Evolutionary conservation across 2,113 vertebrate genomes (phyloP).

Genomic region (Furnarius figulus): DNA sequence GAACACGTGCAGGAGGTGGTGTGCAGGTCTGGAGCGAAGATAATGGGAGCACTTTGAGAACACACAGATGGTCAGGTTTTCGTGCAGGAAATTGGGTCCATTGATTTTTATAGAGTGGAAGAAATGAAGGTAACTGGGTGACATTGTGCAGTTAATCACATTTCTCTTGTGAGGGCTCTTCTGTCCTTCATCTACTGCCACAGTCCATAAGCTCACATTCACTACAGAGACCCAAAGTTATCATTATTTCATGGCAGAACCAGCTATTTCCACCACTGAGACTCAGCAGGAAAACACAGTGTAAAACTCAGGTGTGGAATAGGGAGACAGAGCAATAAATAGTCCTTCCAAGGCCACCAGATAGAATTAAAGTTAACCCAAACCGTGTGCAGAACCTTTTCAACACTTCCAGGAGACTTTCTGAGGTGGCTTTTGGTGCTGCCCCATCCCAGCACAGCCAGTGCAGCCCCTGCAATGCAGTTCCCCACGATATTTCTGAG

Average conservation of each 20-base stretch:
- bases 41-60: not conserved
- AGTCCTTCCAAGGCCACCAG: not conserved
- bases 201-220: not conserved
- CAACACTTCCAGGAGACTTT: not conserved
- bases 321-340: not conserved
- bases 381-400: not conserved
- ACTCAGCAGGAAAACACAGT: not conserved
- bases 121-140: not conserved
- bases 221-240: not conserved
- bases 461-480: fast-evolving
- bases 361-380: not conserved
- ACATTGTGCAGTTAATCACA: not conserved
- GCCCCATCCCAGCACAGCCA: not conserved
- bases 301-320: not conserved
- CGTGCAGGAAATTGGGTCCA: not conserved
- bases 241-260: not conserved
- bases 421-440: not conserved
- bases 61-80: not conserved
- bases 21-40: not conserved
- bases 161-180: not conserved
- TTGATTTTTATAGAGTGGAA: conserved; percentile 2
- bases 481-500: not conserved
- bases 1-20: fast-evolving
- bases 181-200: not conserved
- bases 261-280: not conserved